These are phyloP conservation scores for Corapipo altera DNA, from an alignment of 2,113 vertebrate genomes.

Conservation along the genomic window DNA sequence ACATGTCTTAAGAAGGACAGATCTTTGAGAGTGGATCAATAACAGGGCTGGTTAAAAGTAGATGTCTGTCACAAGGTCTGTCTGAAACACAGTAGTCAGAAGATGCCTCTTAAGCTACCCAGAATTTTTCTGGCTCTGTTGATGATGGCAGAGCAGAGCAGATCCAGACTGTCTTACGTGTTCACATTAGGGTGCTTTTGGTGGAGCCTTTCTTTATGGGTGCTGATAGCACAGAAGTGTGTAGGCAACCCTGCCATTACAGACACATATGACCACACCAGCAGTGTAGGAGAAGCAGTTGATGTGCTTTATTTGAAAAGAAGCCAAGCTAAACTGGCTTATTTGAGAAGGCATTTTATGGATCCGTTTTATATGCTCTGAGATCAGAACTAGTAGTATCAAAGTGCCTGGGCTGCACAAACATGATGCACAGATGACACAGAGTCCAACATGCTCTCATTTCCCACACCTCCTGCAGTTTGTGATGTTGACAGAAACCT, in stretches of 20 bases:
- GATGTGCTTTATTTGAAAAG: neutral
- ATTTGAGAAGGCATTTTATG: neutral
- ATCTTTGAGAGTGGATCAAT: neutral
- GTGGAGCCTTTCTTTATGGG: neutral
- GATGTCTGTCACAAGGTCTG: neutral
- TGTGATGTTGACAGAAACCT: neutral
- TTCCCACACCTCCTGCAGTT: neutral
- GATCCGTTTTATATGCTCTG: neutral
- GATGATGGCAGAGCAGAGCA: neutral
- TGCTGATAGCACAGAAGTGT: neutral
- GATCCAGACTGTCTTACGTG: neutral
- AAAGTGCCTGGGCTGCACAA: neutral
- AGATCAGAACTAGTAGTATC: neutral
- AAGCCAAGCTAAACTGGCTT: neutral
- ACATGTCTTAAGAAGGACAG: neutral
- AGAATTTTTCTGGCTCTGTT: neutral
- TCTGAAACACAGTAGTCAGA: neutral
- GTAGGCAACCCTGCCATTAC: neutral
- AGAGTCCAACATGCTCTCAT: neutral
- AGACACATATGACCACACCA: neutral
- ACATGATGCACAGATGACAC: neutral
- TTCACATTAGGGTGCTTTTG: accelerated
- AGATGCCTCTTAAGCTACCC: neutral
- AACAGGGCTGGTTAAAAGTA: neutral
- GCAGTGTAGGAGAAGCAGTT: neutral